Base-by-base conservation (phyloP, 2,113 vertebrate genomes). In the Ceyx cyanopectus region DNA sequence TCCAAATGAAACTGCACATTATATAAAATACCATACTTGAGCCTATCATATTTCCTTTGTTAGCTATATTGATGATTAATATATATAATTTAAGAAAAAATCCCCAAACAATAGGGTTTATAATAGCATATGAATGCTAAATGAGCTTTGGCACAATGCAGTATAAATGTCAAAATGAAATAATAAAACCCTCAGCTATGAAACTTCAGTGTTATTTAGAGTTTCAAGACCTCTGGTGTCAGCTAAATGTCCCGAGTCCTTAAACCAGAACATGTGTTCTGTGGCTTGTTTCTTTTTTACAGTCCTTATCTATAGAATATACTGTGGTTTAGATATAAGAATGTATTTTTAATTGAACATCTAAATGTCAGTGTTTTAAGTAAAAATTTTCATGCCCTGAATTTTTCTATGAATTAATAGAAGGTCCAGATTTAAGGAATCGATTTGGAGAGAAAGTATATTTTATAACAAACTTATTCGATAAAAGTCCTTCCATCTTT, bases 381-480 rank as follows among this genome's bases (percentile, higher is more conserved):
- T 58, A 14, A 70, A 70, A 66, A 7, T 72, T 5, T 60, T 17
- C 5, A 34, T 41, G 17, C 2, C 10, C 5, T 41, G 32, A 75
- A 68, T 73, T 37, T 60, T 34, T 17, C 21, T 72, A 1, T 45
- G 61, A 53, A 57, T 40, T 58, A 69, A 65, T 14, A 30, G 29
- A 70, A 75, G 7, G 5, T 61, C 4, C 4, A 54, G 8, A 72
- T 61, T 37, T 67, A 72, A 88, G 56, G 8, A 88, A 51, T 14
- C 2, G 0, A 12, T 40, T 16, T 23, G 3, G 5, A 63, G 2
- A 68, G 21, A 60, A 68, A 80, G 2, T 1, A 37, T 43, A 32
- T 60, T 82, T 81, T 53, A 2, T 51, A 85, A 32, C 5, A 68
- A 88, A 65, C 3, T 18, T 60, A 7, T 41, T 57, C 14, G 67